Conservation (phyloP, 2,888 invertebrate genomes). For the Chloromyia formosa region DNA sequence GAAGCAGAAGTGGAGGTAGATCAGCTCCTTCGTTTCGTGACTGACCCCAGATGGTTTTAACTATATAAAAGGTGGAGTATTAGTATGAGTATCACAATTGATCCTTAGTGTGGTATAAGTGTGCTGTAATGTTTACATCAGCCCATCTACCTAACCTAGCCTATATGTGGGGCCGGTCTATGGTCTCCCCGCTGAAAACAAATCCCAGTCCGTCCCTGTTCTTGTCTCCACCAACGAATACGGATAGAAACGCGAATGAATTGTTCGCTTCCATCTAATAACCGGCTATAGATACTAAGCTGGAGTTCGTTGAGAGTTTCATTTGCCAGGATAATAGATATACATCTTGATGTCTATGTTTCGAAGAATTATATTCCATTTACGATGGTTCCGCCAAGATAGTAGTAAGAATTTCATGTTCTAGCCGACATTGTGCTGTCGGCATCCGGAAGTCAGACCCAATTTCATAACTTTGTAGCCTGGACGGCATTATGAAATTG, state of each 20-base stretch:
- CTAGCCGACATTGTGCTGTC: not conserved
- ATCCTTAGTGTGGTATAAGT: no score
- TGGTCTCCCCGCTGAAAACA: no score
- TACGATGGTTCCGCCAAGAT: conserved; percentile 3
- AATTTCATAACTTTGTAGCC: not conserved
- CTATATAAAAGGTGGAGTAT: no score
- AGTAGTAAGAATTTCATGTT: not conserved
- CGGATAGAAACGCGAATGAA: not conserved
- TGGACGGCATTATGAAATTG: not conserved
- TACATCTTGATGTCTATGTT: conserved; percentile 5
- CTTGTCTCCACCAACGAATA: not conserved
- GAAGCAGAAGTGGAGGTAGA: no score
- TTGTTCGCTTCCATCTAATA: conserved; percentile 14
- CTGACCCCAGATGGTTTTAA: no score
- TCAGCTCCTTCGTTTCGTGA: no score
- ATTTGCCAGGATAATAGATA: conserved; percentile 14
- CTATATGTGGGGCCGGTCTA: no score
- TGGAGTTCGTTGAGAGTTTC: not conserved
- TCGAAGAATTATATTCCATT: conserved; percentile 27
- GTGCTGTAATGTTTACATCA: no score
- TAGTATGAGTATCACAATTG: no score
- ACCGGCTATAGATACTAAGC: not conserved
- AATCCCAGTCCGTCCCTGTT: no score
- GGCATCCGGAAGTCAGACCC: not conserved
- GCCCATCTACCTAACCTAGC: no score